Base-by-base conservation (phyloP, 2,797 vertebrate genomes). In the Dromococcyx pavoninus region DNA sequence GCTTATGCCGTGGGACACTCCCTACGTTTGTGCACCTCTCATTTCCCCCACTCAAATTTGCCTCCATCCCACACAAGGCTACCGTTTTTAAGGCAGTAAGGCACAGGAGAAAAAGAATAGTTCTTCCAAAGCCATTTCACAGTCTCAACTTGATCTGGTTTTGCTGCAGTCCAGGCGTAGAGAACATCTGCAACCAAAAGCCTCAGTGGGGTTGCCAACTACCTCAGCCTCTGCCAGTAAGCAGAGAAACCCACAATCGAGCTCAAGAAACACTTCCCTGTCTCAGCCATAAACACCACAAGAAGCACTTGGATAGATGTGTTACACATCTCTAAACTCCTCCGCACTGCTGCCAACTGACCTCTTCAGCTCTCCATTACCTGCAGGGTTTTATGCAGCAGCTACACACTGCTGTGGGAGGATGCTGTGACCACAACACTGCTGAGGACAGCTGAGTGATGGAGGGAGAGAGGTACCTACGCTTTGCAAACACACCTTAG, bases 181-280 rank as follows among this genome's bases (percentile, higher is more conserved):
- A 61, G 51, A 91, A 83, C 73, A 91, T 66, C 84, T 72, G 67
- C 80, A 86, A 64, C 51, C 44, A 66, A 37, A 27, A 79, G 53
- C 30, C n/a, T 51, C 46, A 43, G 57, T 3, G 17, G 39, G 41
- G 80, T 62, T 82, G 76, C 30, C 41, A 66, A 67, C 50, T 70
- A 53, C 9, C 9, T 35, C 79, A 48, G 74, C 44, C 39, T 48
- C 87, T 72, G 64, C 74, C 70, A 54, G 79, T 3, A 69, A 56
- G 67, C 25, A n/a, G 30, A 15, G 61, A 66, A 54, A 37, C 15
- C 48, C 72, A 65, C 1, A 5, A 14, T 50, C 3, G 7, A 57
- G 67, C 43, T 46, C 32, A 18, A 15, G 76, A 71, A 57, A 39
- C 66, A 37, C 35, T 22, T 54, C 56, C 57, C 39, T 72, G 75